Evolutionary conservation across 2,888 invertebrate species (phyloP).

Genomic region (Erebia ligea): DNA sequence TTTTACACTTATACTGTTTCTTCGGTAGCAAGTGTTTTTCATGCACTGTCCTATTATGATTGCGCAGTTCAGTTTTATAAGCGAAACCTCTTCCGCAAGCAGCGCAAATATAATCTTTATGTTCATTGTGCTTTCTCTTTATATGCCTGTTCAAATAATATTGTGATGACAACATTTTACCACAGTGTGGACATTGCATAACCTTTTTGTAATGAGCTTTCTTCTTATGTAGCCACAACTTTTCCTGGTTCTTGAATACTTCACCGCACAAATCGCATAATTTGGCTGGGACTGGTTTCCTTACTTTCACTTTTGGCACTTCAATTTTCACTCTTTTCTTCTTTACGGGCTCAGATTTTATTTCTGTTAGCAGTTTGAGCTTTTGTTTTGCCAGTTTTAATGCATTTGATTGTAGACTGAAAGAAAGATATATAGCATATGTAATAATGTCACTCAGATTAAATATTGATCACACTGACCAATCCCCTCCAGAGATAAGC

Average conservation of each 20-base stretch:
- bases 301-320: conserved; percentile 43
- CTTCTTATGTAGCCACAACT: conserved; percentile 58
- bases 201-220: conserved; percentile 57
- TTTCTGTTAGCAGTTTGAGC: conserved; percentile 42
- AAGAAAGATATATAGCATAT: conserved; percentile 40
- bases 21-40: conserved; percentile 56
- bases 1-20: conserved; percentile 61
- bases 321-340: conserved; percentile 46
- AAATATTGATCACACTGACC: too few relatives aligned
- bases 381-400: conserved; percentile 32
- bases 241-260: conserved; percentile 58
- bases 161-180: conserved; percentile 55
- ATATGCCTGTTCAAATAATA: conserved; percentile 66
- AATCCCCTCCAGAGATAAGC: too few relatives aligned
- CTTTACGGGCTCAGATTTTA: conserved; percentile 40
- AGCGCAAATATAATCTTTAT: conserved; percentile 64
- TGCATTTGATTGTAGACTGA: conserved; percentile 53
- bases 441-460: too few relatives aligned
- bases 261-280: conserved; percentile 72
- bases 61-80: conserved; percentile 60
- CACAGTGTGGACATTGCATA: conserved; percentile 64
- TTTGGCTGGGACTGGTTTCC: conserved; percentile 49
- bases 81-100: conserved; percentile 66
- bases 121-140: conserved; percentile 60
- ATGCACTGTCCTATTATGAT: conserved; percentile 66